Percentiles rank a stretch among this genome's conserved stretches.
Evolutionary conservation across 2,797 vertebrate genomes (phyloP).

Genomic region (Cottoperca gobio): DNA sequence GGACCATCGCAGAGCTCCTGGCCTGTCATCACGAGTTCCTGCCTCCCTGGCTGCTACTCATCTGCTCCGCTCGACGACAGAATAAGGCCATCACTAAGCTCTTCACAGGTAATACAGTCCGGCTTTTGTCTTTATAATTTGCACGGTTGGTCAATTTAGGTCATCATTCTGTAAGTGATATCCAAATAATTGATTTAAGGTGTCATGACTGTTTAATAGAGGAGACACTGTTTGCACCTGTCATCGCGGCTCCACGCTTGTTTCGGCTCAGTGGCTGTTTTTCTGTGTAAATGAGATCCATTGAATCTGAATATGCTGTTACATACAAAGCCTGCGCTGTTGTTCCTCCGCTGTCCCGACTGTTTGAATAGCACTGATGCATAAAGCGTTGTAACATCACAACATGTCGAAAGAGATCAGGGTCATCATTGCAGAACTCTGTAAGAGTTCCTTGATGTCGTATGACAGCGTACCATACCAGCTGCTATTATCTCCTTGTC

Average conservation of each 20-base stretch:
- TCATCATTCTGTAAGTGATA: not conserved
- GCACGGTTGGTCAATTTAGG: not conserved
- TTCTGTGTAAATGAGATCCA: conserved; percentile 25
- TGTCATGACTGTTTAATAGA: conserved; percentile 31
- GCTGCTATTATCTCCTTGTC: conserved; percentile 71
- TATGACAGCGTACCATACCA: conserved; percentile 45
- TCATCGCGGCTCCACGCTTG: not conserved
- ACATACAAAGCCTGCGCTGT: conserved; percentile 26
- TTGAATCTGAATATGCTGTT: conserved; percentile 24
- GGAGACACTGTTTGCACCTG: conserved; percentile 28
- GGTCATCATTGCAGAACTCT: conserved; percentile 45
- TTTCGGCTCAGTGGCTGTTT: conserved; percentile 15
- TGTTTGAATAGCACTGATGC: conserved; percentile 23
- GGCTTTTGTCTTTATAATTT: fast-evolving
- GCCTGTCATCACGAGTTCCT: conserved; percentile 96
- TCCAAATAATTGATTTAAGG: not conserved
- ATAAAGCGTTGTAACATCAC: conserved; percentile 40
- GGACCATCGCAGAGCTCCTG: conserved; percentile 94
- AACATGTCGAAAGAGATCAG: conserved; percentile 51
- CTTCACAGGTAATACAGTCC: conserved; percentile 88
- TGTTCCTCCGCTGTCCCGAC: conserved; percentile 2
- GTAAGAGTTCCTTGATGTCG: conserved; percentile 37
- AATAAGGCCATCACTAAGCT: conserved; percentile 97
- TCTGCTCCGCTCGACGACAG: conserved; percentile 95
- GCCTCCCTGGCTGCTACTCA: conserved; percentile 95